These are phyloP conservation scores for Synanthedon myopaeformis DNA, from an alignment of 2,888 invertebrate genomes.

Conservation along the genomic window DNA sequence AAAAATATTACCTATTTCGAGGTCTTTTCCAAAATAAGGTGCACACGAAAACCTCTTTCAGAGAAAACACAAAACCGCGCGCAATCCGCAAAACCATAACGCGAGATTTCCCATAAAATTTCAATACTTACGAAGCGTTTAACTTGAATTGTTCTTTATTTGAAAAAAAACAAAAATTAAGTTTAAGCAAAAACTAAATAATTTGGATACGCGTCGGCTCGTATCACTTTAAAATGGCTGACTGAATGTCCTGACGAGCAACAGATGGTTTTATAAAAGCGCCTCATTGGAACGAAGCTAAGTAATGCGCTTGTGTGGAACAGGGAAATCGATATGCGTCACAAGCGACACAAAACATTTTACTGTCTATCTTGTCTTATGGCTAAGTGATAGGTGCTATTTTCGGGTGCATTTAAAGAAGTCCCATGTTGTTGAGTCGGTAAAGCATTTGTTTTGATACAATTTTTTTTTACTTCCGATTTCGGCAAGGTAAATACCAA, in stretches of 20 bases:
- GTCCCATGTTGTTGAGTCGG: no score
- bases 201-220: conserved; percentile 31
- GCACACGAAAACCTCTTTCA: not conserved
- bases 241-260: conserved; percentile 39
- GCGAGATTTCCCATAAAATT: not conserved
- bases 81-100: conserved; percentile 16
- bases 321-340: conserved; percentile 41
- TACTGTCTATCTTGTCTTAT: no score
- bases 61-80: conserved; percentile 5
- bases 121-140: conserved; percentile 12
- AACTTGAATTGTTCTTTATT: conserved; percentile 10
- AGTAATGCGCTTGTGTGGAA: conserved; percentile 43
- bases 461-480: no score
- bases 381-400: not conserved
- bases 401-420: no score
- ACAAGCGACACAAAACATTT: conserved; percentile 3
- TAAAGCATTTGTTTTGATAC: no score
- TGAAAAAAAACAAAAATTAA: conserved; percentile 25
- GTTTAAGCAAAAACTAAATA: conserved; percentile 1
- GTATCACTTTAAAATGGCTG: conserved; percentile 40
- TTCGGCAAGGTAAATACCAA: no score
- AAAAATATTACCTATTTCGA: not conserved
- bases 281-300: conserved; percentile 6
- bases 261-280: conserved; percentile 47
- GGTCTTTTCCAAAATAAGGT: not conserved